These are phyloP conservation scores for Seriola aureovittata DNA, from an alignment of 2,113 vertebrate genomes.

Conservation along the genomic window DNA sequence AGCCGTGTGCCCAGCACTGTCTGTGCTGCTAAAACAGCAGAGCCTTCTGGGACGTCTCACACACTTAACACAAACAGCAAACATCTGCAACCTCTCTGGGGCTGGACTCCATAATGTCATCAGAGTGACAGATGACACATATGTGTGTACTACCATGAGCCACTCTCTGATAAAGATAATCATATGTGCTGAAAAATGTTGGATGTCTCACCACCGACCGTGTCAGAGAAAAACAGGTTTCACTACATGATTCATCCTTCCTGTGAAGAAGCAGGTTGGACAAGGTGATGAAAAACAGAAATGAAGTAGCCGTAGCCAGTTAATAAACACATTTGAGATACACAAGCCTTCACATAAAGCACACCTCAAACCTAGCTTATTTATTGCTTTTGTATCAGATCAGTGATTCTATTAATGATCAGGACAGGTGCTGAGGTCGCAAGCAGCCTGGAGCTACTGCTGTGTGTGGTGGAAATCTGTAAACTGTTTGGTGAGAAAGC, in stretches of 20 bases:
- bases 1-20: constrained; percentile 18
- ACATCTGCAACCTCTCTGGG: constrained; percentile 60
- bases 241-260: constrained; percentile 50
- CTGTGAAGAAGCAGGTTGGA: constrained; percentile 39
- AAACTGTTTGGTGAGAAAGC: too few species aligned
- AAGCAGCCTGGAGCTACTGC: constrained; percentile 23
- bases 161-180: constrained; percentile 22
- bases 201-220: constrained; percentile 47
- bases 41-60: constrained; percentile 44
- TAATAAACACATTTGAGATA: constrained; percentile 35
- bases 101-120: constrained; percentile 38
- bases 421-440: not conserved
- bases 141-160: constrained; percentile 19
- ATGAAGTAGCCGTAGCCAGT: not conserved
- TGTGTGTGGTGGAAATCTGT: too few species aligned
- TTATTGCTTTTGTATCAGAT: constrained; percentile 22
- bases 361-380: not conserved
- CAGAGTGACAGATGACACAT: constrained; percentile 52
- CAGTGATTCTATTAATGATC: constrained; percentile 13
- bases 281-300: constrained; percentile 52
- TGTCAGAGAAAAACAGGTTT: constrained; percentile 36
- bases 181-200: constrained; percentile 50
- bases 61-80: constrained; percentile 36
- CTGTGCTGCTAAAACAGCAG: constrained; percentile 29
- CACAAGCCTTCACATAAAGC: constrained; percentile 32